A percentile compares a stretch with the other conserved stretches of the same genome.
phyloP scores from a whole-genome alignment of 2,797 vertebrate species.

The Mus minutoides region DNA sequence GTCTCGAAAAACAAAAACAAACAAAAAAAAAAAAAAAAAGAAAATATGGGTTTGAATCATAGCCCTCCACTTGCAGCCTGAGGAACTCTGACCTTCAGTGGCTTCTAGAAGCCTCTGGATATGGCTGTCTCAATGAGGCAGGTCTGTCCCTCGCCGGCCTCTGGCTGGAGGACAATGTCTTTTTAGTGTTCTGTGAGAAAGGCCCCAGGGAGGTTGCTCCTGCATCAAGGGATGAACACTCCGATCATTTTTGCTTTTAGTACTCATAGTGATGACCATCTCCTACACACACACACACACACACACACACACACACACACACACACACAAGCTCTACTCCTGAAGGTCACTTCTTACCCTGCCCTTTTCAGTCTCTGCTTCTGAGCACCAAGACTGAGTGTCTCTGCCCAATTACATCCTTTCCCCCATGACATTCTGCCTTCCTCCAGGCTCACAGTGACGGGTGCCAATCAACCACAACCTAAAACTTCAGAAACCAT shows the following conservation, averaged over 20 bases:
- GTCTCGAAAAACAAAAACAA: too few relatives aligned
- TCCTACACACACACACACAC: too few relatives aligned
- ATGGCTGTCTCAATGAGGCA: constrained; percentile 73
- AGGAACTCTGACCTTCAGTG: constrained; percentile 92
- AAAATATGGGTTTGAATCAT: constrained; percentile 97
- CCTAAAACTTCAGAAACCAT: not conserved
- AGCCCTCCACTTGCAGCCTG: constrained; percentile 95
- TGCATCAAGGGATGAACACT: constrained; percentile 19
- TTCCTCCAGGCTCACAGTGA: not conserved
- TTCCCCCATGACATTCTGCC: not conserved
- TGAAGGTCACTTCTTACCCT: not conserved
- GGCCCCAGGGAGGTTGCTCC: constrained; percentile 54
- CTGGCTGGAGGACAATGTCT: constrained; percentile 51
- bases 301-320: too few relatives aligned
- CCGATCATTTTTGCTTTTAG: not conserved
- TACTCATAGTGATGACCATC: not conserved
- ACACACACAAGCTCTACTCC: too few relatives aligned
- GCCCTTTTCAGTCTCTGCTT: not conserved
- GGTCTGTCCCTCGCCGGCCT: constrained; percentile 65
- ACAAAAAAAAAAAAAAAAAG: too few relatives aligned
- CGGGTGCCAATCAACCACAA: not conserved
- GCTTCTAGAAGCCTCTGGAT: constrained; percentile 92
- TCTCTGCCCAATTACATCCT: not conserved
- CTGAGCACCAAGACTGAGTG: not conserved
- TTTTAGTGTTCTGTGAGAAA: not conserved